Conservation (phyloP, 2,888 invertebrate genomes). For the Drosophila lacicola region DNA sequence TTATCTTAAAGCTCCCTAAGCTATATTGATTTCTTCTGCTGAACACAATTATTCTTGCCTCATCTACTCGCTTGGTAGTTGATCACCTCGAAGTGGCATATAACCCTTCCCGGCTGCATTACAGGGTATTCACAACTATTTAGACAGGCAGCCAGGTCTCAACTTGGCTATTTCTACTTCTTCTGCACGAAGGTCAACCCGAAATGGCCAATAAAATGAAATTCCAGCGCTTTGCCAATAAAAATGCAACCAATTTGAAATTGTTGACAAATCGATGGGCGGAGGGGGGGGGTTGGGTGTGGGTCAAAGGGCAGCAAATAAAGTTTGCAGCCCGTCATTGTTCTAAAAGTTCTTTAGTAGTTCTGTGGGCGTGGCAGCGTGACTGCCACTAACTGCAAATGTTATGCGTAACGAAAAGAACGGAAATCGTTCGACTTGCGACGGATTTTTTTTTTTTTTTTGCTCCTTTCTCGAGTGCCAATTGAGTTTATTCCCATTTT, state of each 20-base stretch:
- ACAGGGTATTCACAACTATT: constrained; percentile 16
- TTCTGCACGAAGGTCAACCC: constrained; percentile 63
- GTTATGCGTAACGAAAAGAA: constrained; percentile 59
- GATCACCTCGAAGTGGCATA: not conserved
- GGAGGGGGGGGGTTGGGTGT: not conserved
- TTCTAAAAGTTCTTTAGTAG: constrained; percentile 61
- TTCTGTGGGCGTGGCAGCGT: constrained; percentile 61
- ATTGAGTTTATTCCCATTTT: constrained; percentile 57
- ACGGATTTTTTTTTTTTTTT: constrained; percentile 13
- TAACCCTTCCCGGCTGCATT: not conserved
- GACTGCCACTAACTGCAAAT: constrained; percentile 64
- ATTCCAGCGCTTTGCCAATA: constrained; percentile 72
- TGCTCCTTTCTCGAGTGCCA: constrained; percentile 38
- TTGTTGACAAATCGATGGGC: constrained; percentile 74
- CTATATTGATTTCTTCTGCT: no score
- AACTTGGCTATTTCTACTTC: constrained; percentile 3
- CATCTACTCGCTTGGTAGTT: no score
- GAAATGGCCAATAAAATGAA: constrained; percentile 78
- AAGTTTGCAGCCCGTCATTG: constrained; percentile 70
- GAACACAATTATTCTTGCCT: no score
- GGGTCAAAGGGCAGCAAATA: constrained; percentile 31
- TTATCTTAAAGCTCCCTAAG: no score
- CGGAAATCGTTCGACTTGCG: constrained; percentile 35
- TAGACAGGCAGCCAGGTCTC: constrained; percentile 29
- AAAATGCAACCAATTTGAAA: constrained; percentile 75